Evolutionary conservation across 35 echinoderm and acorn worm genomes (phyloP).

Genomic region (Ophioderma brevispina): DNA sequence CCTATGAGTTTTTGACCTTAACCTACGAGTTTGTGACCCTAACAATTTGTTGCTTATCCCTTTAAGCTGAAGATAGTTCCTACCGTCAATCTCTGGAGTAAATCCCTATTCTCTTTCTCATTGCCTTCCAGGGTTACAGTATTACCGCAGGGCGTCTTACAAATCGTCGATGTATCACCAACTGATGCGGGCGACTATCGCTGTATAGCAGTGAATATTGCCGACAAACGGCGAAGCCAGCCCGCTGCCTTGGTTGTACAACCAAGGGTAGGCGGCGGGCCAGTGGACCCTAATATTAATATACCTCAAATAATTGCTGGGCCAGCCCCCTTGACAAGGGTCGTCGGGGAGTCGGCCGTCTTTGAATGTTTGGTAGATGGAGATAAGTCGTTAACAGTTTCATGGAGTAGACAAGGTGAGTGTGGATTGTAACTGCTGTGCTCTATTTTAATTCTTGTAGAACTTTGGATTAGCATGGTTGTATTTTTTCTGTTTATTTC

Average conservation of each 20-base stretch:
- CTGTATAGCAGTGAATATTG: neutral
- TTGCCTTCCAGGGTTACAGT: neutral
- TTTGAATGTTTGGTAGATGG: neutral
- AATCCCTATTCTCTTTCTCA: too few relatives aligned
- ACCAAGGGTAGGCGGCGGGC: neutral
- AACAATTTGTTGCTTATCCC: too few relatives aligned
- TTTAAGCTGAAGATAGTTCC: too few relatives aligned
- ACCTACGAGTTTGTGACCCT: too few relatives aligned
- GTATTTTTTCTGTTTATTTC: too few relatives aligned
- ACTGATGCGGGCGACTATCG: neutral
- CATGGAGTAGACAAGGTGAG: neutral
- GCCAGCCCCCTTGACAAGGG: neutral
- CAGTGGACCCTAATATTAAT: neutral
- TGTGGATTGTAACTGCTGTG: too few relatives aligned
- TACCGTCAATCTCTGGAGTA: too few relatives aligned
- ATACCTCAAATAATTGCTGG: neutral
- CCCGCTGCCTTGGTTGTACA: neutral
- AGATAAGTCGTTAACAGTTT: neutral
- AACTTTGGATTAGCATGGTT: too few relatives aligned
- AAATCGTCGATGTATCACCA: neutral
- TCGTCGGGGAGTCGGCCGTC: neutral
- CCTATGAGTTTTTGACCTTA: too few relatives aligned
- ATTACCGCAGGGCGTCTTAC: neutral
- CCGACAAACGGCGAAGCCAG: neutral
- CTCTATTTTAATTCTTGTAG: too few relatives aligned